These are phyloP conservation scores for Scaptomyza hsui DNA, from an alignment of 1,140 invertebrate species.

Conservation along the genomic window DNA sequence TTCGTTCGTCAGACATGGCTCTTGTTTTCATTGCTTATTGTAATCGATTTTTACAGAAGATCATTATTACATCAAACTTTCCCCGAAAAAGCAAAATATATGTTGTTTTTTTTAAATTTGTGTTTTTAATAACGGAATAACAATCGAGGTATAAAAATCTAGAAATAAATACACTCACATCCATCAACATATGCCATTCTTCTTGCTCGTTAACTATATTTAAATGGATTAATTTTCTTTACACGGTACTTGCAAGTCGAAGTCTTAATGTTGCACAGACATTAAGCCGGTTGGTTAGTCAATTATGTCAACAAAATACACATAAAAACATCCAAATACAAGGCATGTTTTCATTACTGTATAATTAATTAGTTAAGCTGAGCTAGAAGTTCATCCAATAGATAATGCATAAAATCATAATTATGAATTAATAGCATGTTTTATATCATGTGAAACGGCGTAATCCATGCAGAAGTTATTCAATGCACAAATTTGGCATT, in stretches of 20 bases:
- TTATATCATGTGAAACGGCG: not conserved
- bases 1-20: no score
- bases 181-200: no score
- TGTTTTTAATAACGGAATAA: no score
- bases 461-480: not conserved
- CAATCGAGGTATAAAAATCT: no score
- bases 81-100: no score
- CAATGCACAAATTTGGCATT: not conserved
- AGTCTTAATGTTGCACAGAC: not conserved
- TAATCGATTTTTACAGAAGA: no score
- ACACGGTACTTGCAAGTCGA: not conserved
- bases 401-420: slow-evolving; percentile 15
- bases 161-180: no score
- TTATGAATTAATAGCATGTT: slow-evolving; percentile 7
- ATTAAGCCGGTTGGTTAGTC: slow-evolving; percentile 43
- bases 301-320: slow-evolving; percentile 48
- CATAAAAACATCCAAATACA: not conserved
- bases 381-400: not conserved
- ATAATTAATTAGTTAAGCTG: slow-evolving; percentile 30
- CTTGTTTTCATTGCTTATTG: no score
- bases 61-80: no score
- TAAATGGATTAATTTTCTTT: no score
- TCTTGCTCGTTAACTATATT: no score
- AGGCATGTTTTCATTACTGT: slow-evolving; percentile 3
- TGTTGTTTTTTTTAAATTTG: no score